Evolutionary conservation across 2,888 invertebrate genomes (phyloP), one percentile per base, ranked within the genome.

Genomic region (Malacosoma neustria): DNA sequence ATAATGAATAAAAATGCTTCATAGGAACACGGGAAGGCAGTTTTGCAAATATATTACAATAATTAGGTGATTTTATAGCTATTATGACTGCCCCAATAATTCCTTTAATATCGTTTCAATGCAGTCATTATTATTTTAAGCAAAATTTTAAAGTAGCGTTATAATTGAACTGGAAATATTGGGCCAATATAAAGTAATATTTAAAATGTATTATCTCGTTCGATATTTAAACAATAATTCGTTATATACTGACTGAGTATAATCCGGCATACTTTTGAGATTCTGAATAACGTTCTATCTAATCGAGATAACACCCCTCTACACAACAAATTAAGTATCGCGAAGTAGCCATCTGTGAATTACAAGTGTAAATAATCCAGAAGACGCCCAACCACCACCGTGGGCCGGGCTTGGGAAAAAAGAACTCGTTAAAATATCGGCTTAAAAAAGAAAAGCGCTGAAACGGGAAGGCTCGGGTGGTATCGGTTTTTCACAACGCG

Each of bases 381-480:
- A 70, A 67, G 73, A 74, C 84, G 82, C 84, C 85, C 86, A 82
- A 69, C 82, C 79, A 62, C 68, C 72, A 66, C 65, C 74, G 85
- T 79, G 84, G 85, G 85, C 62, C 42, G 84, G 84, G 80, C 84
- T 73, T 72, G 71, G 68, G 61, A 57, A 55, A 57, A 66, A 67
- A 69, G 73, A 82, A 75, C 79, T 81, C 82, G 80, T 84, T 84
- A 82, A 84, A 85, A 82, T 75, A 80, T 70, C 77, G 73, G 77
- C 82, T 85, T 85, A 81, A 84, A 84, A 82, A 85, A 84, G 85
- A 84, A 85, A 85, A 85, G 80, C 81, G 80, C 84, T 85, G 82
- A 85, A 85, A 80, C 80, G 81, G 81, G 79, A 79, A 80, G 80
- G 76, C 73, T 79, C 80, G 73, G 75, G 61, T 72, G 77, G 77